A percentile compares a stretch with the other conserved stretches of the same genome.
phyloP scores from a whole-genome alignment of 2,113 vertebrate species.

The Aptenodytes patagonicus region DNA sequence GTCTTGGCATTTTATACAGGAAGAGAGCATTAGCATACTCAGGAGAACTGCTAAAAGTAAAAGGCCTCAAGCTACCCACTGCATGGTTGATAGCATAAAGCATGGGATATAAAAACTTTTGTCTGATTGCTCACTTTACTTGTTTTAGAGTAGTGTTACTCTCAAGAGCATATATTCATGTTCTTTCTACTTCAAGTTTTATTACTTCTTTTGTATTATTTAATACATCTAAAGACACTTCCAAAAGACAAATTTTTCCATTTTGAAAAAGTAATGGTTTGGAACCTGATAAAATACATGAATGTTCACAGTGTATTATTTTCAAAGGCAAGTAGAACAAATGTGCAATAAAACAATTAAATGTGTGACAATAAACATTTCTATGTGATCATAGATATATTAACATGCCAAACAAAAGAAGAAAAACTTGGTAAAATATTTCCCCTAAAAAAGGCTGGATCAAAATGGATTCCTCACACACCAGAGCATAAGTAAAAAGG shows the following conservation, averaged over 20 bases:
- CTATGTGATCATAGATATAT: neutral
- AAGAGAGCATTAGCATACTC: constrained; percentile 76
- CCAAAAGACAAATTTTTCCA: constrained; percentile 93
- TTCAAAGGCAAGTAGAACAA: constrained; percentile 60
- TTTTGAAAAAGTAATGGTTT: constrained; percentile 86
- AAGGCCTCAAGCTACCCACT: constrained; percentile 80
- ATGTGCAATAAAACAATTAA: constrained; percentile 69
- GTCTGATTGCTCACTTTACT: constrained; percentile 82
- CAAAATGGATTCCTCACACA: constrained; percentile 8
- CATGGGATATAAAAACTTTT: constrained; percentile 75
- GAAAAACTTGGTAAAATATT: constrained; percentile 45
- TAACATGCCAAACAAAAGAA: constrained; percentile 10
- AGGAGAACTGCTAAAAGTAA: constrained; percentile 76
- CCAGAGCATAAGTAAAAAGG: neutral
- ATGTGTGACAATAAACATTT: constrained; percentile 44
- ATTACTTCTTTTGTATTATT: constrained; percentile 92
- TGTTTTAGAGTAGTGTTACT: constrained; percentile 72
- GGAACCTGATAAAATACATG: constrained; percentile 72
- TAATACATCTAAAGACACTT: constrained; percentile 85
- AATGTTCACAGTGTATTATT: constrained; percentile 45
- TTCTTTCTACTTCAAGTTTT: constrained; percentile 85
- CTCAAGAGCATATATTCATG: constrained; percentile 82
- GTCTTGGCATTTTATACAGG: constrained; percentile 75
- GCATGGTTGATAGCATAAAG: constrained; percentile 83
- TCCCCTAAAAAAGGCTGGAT: constrained; percentile 23